Conservation (phyloP, 2,113 vertebrate genomes). For the Sceloporus tristichus region DNA sequence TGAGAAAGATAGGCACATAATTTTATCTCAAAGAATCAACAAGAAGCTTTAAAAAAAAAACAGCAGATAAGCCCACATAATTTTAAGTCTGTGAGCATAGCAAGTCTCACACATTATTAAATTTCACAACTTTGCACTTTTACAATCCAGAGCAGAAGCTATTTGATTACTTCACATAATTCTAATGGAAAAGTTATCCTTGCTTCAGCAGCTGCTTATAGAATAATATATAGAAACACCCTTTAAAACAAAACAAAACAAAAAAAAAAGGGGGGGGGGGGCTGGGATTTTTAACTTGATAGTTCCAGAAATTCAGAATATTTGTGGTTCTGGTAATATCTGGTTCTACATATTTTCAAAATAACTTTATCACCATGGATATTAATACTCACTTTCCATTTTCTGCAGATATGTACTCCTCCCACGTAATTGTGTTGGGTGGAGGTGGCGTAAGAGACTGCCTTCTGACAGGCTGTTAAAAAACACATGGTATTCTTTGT, state of each 20-base stretch:
- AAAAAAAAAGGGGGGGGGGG: no score
- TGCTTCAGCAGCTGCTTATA: not conserved
- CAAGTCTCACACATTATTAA: not conserved
- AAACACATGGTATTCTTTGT: not conserved
- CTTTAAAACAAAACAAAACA: not conserved
- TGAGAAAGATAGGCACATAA: not conserved
- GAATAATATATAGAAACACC: not conserved
- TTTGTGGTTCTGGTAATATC: not conserved
- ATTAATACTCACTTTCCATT: conserved; percentile 89
- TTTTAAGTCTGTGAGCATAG: no score
- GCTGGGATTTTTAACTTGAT: not conserved
- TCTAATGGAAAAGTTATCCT: not conserved
- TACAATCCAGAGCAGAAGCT: not conserved
- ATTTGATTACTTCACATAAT: not conserved
- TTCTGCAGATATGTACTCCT: conserved; percentile 96
- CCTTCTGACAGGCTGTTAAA: conserved; percentile 87
- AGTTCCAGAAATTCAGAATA: not conserved
- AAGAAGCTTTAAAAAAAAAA: not conserved
- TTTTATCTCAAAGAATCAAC: not conserved
- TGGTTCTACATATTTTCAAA: not conserved
- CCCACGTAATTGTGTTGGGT: conserved; percentile 95
- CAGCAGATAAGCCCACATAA: no score
- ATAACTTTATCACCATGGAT: not conserved
- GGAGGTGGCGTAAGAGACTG: conserved; percentile 92
- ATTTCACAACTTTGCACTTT: not conserved